phyloP scores from a whole-genome alignment of 2,797 vertebrate species.

The Spondyliosoma cantharus region DNA sequence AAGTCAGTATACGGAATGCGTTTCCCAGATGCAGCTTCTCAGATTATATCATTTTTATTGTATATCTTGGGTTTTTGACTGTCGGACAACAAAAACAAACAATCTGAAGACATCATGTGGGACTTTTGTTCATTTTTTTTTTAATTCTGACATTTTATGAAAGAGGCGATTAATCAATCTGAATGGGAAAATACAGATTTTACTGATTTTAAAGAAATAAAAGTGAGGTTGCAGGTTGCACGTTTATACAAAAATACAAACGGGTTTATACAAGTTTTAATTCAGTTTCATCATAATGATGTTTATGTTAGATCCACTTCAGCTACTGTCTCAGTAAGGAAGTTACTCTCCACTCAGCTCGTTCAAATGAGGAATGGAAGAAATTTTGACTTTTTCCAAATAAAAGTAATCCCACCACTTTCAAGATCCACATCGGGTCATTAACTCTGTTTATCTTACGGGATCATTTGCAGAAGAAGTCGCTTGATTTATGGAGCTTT shows the following conservation, averaged over 20 bases:
- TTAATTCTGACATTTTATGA: not conserved
- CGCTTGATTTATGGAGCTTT: conserved; percentile 37
- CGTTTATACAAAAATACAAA: not conserved
- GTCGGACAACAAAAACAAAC: not conserved
- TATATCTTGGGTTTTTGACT: not conserved
- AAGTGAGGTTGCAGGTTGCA: not conserved
- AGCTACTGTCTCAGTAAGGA: conserved; percentile 31
- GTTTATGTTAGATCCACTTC: not conserved
- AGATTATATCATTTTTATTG: too few species aligned
- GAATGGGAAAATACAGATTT: not conserved
- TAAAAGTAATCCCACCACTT: conserved; percentile 50
- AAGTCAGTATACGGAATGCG: too few species aligned
- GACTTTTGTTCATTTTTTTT: not conserved
- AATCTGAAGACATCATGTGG: not conserved
- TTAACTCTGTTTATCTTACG: conserved; percentile 49
- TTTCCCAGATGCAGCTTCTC: not conserved
- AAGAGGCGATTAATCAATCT: not conserved
- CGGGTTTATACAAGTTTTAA: not conserved
- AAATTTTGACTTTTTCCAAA: conserved; percentile 25
- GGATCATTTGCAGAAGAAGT: conserved; percentile 32
- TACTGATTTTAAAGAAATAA: too few species aligned
- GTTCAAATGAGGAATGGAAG: conserved; percentile 34
- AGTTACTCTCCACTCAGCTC: conserved; percentile 47
- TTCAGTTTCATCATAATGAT: not conserved
- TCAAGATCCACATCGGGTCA: conserved; percentile 24